These are phyloP conservation scores for Julus scanicus DNA, from an alignment of 2,888 invertebrate species.

Conservation along the genomic window DNA sequence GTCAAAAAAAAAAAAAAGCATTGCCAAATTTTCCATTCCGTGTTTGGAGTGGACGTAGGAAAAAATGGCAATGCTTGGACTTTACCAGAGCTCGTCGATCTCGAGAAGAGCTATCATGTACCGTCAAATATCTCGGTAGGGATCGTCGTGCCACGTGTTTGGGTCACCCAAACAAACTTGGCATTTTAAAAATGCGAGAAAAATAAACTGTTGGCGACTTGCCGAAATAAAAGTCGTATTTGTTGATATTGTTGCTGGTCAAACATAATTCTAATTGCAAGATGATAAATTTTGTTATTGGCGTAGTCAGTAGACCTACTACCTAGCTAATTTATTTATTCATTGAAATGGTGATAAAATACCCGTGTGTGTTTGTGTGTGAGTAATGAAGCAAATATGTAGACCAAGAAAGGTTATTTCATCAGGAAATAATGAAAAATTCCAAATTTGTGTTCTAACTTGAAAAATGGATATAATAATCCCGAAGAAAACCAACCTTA, in stretches of 20 bases:
- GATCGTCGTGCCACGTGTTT: background rate
- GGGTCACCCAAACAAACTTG: background rate
- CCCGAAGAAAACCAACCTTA: background rate
- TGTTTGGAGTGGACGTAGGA: constrained; percentile 8
- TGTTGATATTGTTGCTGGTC: constrained; percentile 39
- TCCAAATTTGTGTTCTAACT: background rate
- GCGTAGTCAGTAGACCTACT: constrained; percentile 4
- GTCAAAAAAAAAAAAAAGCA: background rate
- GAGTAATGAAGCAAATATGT: background rate
- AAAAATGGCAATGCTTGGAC: background rate
- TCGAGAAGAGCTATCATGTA: background rate
- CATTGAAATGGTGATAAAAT: constrained; percentile 26
- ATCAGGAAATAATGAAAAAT: background rate
- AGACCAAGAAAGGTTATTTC: background rate
- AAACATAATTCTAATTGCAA: constrained; percentile 1
- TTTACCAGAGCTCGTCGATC: background rate
- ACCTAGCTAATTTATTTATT: constrained; percentile 21
- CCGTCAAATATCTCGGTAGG: background rate
- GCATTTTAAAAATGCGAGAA: background rate
- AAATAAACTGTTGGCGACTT: background rate
- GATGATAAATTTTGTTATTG: background rate
- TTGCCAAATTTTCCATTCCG: background rate
- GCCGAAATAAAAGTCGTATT: constrained; percentile 12
- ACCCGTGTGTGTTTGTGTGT: constrained; percentile 8
- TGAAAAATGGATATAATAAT: background rate